Evolutionary conservation across 2,113 vertebrate genomes (phyloP).

Genomic region (Paraplagusia blochii): DNA sequence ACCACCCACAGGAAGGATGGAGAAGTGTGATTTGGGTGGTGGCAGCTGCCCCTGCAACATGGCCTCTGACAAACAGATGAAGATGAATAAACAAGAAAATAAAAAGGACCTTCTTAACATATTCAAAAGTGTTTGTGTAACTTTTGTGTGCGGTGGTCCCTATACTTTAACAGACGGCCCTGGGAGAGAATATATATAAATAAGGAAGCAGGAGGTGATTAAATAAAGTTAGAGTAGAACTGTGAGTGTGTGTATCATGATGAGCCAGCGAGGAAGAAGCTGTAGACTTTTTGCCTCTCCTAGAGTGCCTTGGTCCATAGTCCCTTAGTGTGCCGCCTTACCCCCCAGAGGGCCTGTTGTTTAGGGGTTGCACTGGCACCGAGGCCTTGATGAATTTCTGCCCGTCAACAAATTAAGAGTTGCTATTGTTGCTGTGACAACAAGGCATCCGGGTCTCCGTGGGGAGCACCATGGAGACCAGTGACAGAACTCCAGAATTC

Average conservation of each 20-base stretch:
- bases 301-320: conserved; percentile 33
- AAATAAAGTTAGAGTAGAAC: conserved; percentile 36
- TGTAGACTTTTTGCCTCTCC: conserved; percentile 64
- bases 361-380: conserved; percentile 63
- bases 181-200: conserved; percentile 16
- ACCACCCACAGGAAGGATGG: no score
- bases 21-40: no score
- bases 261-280: conserved; percentile 51
- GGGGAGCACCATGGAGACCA: conserved; percentile 73
- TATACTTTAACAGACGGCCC: conserved; percentile 30
- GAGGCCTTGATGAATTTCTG: conserved; percentile 69
- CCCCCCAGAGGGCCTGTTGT: conserved; percentile 69
- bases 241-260: conserved; percentile 24
- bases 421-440: conserved; percentile 74
- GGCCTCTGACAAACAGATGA: no score
- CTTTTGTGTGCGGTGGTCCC: conserved; percentile 17
- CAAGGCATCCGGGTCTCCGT: conserved; percentile 67
- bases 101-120: no score
- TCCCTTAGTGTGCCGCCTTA: conserved; percentile 44
- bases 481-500: conserved; percentile 73
- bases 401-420: conserved; percentile 75
- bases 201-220: conserved; percentile 7
- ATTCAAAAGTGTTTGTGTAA: not conserved
- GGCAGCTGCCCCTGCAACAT: no score
- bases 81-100: no score